These are phyloP conservation scores for Lasioglossum malachurum DNA, from an alignment of 2,888 invertebrate genomes.

Conservation along the genomic window DNA sequence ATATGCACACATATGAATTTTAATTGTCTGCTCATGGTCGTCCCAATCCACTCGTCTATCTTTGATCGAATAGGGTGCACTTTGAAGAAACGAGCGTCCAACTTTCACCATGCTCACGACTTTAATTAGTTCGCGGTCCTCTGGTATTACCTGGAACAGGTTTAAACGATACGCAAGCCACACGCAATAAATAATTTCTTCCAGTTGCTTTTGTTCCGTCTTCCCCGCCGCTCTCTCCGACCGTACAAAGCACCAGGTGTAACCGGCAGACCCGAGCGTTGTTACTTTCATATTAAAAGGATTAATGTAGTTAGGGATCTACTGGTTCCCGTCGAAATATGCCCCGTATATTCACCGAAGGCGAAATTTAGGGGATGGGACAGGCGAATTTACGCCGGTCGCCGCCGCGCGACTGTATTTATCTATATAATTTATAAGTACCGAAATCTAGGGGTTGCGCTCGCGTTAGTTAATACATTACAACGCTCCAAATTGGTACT, in stretches of 20 bases:
- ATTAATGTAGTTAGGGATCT: conserved; percentile 76
- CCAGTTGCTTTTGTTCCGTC: conserved; percentile 38
- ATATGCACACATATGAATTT: no score
- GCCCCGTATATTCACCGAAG: conserved; percentile 74
- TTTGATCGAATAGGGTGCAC: background rate
- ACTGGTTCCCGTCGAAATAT: conserved; percentile 64
- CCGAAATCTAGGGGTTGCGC: conserved; percentile 18
- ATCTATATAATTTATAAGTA: conserved; percentile 43
- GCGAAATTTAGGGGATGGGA: conserved; percentile 74
- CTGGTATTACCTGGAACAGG: conserved; percentile 21
- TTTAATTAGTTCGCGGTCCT: conserved; percentile 29
- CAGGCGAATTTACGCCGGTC: conserved; percentile 52
- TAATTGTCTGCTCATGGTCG: no score
- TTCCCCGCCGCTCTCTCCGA: conserved; percentile 17
- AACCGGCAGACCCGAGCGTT: conserved; percentile 72
- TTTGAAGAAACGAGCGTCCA: background rate
- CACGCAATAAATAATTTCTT: conserved; percentile 47
- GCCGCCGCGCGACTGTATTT: conserved; percentile 9
- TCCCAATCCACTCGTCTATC: background rate
- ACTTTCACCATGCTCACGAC: background rate
- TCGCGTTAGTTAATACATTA: conserved; percentile 17
- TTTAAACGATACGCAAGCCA: conserved; percentile 39
- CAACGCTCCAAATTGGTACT: background rate
- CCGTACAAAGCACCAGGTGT: conserved; percentile 75
- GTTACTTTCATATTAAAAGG: conserved; percentile 82